Percentiles rank a stretch among this genome's conserved stretches.
Evolutionary conservation across 2,888 invertebrate genomes (phyloP).

Genomic region (Acleris sparsana): DNA sequence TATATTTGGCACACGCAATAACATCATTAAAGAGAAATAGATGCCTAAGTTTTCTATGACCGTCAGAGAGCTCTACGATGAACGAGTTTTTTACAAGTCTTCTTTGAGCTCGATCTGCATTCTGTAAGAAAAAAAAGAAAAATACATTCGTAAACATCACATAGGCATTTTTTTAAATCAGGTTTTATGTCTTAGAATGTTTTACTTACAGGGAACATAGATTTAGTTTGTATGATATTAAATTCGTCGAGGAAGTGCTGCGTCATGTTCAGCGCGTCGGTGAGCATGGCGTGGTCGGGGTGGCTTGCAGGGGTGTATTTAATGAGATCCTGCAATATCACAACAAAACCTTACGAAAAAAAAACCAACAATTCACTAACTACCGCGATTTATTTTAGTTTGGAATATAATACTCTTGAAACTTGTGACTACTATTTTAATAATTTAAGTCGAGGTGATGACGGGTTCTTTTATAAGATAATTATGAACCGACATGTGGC

Average conservation of each 20-base stretch:
- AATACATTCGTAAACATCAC: too few relatives aligned
- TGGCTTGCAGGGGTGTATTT: conserved; percentile 91
- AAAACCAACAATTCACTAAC: too few relatives aligned
- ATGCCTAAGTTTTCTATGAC: conserved; percentile 94
- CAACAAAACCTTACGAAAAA: too few relatives aligned
- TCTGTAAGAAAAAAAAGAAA: conserved; percentile 69
- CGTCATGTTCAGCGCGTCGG: conserved; percentile 92
- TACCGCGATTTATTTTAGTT: too few relatives aligned
- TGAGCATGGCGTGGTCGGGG: conserved; percentile 90
- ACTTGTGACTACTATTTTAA: too few relatives aligned
- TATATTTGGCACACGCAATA: conserved; percentile 97
- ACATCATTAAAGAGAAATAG: conserved; percentile 97
- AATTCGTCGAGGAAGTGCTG: conserved; percentile 96
- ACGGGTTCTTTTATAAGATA: too few relatives aligned
- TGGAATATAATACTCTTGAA: too few relatives aligned
- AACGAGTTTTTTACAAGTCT: conserved; percentile 97
- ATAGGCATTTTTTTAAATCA: too few relatives aligned
- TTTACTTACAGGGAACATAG: conserved; percentile 89
- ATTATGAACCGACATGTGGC: too few relatives aligned
- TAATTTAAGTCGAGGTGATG: too few relatives aligned
- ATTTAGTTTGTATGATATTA: conserved; percentile 92
- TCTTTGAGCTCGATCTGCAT: conserved; percentile 90
- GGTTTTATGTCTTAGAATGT: background rate
- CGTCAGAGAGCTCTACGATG: conserved; percentile 95
- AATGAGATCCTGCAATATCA: conserved; percentile 86